A percentile compares a stretch with the other conserved stretches of the same genome.
These are phyloP conservation scores for Euthynnus affinis DNA, from an alignment of 2,797 vertebrate species.

Conservation along the genomic window DNA sequence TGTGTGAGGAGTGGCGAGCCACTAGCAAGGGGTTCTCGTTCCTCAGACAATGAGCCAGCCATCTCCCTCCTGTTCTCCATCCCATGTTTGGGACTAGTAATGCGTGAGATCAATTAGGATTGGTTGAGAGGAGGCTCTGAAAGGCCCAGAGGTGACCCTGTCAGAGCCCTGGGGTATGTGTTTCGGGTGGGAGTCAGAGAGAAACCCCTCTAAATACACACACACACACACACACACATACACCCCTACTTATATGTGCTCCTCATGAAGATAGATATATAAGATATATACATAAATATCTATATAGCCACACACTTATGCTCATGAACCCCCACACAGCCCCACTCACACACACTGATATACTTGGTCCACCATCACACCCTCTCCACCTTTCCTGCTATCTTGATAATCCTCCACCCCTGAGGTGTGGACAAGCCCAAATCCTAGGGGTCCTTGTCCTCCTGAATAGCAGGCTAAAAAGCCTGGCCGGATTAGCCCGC, in stretches of 20 bases:
- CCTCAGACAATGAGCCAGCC: slow-evolving; percentile 79
- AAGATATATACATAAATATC: too few species aligned
- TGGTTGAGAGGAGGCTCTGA: slow-evolving; percentile 91
- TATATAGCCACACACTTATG: slow-evolving; percentile 32
- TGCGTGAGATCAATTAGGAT: slow-evolving; percentile 91
- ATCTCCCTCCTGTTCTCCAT: slow-evolving; percentile 79
- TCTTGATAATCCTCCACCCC: slow-evolving; percentile 81
- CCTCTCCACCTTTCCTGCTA: slow-evolving; percentile 71
- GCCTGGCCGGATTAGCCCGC: slow-evolving; percentile 79
- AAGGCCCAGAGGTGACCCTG: slow-evolving; percentile 89
- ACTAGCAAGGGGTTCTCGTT: slow-evolving; percentile 70
- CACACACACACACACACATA: slow-evolving; percentile 40
- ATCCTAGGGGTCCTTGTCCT: slow-evolving; percentile 83
- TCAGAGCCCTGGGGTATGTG: slow-evolving; percentile 79
- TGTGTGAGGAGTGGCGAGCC: slow-evolving; percentile 58
- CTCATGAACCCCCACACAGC: slow-evolving; percentile 48
- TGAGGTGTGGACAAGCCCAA: slow-evolving; percentile 86
- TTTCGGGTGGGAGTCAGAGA: slow-evolving; percentile 60
- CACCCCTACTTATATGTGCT: slow-evolving; percentile 21
- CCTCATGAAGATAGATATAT: slow-evolving; percentile 41
- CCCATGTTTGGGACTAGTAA: slow-evolving; percentile 91
- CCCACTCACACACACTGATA: slow-evolving; percentile 66
- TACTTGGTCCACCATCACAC: slow-evolving; percentile 60
- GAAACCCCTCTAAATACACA: slow-evolving; percentile 68
- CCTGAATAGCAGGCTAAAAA: slow-evolving; percentile 83